A percentile compares a stretch with the other conserved stretches of the same genome.
These are phyloP conservation scores for Helicoverpa assulta DNA, from an alignment of 2,888 invertebrate genomes.

Conservation along the genomic window DNA sequence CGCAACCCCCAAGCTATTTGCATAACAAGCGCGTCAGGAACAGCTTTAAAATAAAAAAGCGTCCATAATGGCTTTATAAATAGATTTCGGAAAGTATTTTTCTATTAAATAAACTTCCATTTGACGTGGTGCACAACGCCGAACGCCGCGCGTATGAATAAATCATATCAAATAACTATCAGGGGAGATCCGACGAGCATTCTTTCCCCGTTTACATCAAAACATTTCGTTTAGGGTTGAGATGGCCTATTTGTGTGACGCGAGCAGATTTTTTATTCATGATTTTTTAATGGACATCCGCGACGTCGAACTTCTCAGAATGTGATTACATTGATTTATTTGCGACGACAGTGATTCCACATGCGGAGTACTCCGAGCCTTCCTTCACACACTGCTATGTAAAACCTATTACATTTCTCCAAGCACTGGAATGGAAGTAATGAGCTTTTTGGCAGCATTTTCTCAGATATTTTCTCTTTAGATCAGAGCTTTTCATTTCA, in stretches of 20 bases:
- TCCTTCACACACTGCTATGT: constrained; percentile 57
- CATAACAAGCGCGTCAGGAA: constrained; percentile 84
- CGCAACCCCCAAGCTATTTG: constrained; percentile 77
- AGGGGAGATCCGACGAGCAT: constrained; percentile 84
- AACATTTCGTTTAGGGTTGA: constrained; percentile 81
- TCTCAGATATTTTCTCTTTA: constrained; percentile 61
- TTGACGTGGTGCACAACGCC: constrained; percentile 73
- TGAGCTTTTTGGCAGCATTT: constrained; percentile 62
- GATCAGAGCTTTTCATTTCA: constrained; percentile 62
- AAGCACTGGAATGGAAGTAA: constrained; percentile 49
- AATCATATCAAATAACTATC: constrained; percentile 94
- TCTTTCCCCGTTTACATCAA: constrained; percentile 81
- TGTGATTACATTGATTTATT: constrained; percentile 56
- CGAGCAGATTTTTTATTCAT: constrained; percentile 77
- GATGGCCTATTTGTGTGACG: constrained; percentile 71
- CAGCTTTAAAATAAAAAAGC: constrained; percentile 84
- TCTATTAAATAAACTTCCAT: constrained; percentile 90
- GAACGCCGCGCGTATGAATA: constrained; percentile 90
- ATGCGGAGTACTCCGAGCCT: constrained; percentile 40
- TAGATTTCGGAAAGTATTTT: constrained; percentile 87
- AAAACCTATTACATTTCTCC: constrained; percentile 54
- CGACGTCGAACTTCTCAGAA: constrained; percentile 51
- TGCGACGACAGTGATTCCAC: constrained; percentile 32
- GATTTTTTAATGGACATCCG: constrained; percentile 77
- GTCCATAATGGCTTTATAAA: constrained; percentile 88